Base-by-base conservation (phyloP, 2,797 vertebrate genomes). In the Chrosomus eos region DNA sequence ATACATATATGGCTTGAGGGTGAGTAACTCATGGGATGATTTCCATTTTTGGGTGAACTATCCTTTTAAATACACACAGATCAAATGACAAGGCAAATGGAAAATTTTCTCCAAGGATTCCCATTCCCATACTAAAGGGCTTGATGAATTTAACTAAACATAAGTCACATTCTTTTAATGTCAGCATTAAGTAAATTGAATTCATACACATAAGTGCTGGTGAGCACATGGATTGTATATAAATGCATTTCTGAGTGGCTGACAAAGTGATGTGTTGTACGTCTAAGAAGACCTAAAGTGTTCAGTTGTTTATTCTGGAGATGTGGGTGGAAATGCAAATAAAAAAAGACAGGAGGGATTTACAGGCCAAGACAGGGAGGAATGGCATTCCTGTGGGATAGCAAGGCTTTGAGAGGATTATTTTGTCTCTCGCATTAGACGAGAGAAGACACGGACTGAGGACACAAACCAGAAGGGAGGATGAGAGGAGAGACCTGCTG, bases 341-440 rank as follows among this genome's bases (percentile, higher is more conserved):
- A 74, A 67, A 55, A 33, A 67, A 48, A 60, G 55, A 81, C 72
- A 67, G 38, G n/a, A 77, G 48, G 82, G 82, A 67, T 82, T 83
- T 83, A 40, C 82, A 36, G 21, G 13, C 43, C 38, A 82, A 66
- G 84, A 80, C 72, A 43, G 36, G 53, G 62, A 80, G 23, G 66
- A 71, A 77, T 78, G 71, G 38, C 19, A 7, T 75, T 83, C 53
- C 74, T 26, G 3, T 64, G 77, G 58, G 82, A 82, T 2, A 11
- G 23, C 58, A 33, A 53, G 84, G 82, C 45, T 89, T 72, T 90
- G 87, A 88, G 74, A 83, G 91, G 91, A 91, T 91, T 91, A 90
- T 60, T 66, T 84, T 76, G 88, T 85, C 85, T 79, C 18, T 87
- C 90, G 83, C 45, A 87, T 89, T 82, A 68, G 36, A 71, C 9